Evolutionary conservation across 2,113 vertebrate species (phyloP).

Genomic region (Catharus bicknelli): DNA sequence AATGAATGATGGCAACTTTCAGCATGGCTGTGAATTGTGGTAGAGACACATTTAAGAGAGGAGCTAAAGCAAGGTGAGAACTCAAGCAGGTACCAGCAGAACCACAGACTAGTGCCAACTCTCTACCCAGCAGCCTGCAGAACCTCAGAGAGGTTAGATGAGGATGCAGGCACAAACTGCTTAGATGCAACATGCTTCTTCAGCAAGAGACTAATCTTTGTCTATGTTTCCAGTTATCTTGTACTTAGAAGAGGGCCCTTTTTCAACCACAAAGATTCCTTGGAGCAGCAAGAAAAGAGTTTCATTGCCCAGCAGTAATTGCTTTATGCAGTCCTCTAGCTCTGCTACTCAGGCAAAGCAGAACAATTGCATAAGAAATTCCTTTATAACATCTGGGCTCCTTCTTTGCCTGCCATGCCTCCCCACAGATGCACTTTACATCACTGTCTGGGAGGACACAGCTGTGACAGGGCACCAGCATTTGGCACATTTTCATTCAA

Average conservation of each 20-base stretch:
- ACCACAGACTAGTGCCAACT: background rate
- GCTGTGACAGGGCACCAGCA: background rate
- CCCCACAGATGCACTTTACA: background rate
- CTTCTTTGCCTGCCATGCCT: background rate
- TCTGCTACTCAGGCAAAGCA: background rate
- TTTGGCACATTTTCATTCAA: background rate
- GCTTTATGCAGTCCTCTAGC: background rate
- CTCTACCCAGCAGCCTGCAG: background rate
- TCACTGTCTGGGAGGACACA: background rate
- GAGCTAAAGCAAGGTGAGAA: background rate
- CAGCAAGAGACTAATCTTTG: background rate
- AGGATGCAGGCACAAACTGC: background rate
- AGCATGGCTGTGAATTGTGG: background rate
- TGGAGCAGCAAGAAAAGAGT: background rate
- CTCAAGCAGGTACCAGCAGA: rapidly evolving
- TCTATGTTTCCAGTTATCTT: background rate
- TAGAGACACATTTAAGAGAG: background rate
- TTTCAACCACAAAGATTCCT: background rate
- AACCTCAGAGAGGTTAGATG: background rate
- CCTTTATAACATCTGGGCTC: background rate
- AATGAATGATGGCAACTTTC: background rate
- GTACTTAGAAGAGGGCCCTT: background rate
- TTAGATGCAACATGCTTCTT: rapidly evolving
- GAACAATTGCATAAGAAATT: background rate
- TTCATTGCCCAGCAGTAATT: background rate